Percentiles rank a stretch among this genome's conserved stretches.
These are phyloP conservation scores for Apus apus DNA, from an alignment of 2,113 vertebrate genomes.

Conservation along the genomic window DNA sequence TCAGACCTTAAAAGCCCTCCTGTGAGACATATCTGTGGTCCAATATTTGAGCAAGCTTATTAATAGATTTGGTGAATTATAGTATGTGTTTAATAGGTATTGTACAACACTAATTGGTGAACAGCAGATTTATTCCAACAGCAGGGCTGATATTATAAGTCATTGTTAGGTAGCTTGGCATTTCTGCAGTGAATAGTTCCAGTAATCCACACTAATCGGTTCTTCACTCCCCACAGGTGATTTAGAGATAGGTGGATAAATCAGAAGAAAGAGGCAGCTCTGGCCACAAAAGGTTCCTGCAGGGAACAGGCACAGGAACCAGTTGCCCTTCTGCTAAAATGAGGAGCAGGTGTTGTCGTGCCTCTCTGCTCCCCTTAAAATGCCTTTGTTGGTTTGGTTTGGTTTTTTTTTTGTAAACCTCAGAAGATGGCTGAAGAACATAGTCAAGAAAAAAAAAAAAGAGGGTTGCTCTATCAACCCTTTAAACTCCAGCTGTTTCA, in stretches of 20 bases:
- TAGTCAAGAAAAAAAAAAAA: background rate
- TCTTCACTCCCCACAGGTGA: constrained; percentile 59
- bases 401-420: background rate
- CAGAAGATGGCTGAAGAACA: constrained; percentile 1
- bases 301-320: constrained; percentile 19
- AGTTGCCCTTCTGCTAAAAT: constrained; percentile 24
- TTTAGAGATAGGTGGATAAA: constrained; percentile 60
- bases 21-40: constrained; percentile 40
- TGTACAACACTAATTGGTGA: constrained; percentile 62
- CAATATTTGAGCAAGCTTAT: constrained; percentile 35
- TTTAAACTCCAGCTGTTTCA: constrained; percentile 16
- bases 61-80: constrained; percentile 58
- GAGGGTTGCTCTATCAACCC: background rate
- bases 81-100: constrained; percentile 57
- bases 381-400: background rate
- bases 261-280: constrained; percentile 51
- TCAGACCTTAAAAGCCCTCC: constrained; percentile 46
- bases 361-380: constrained; percentile 5
- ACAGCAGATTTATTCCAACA: constrained; percentile 66
- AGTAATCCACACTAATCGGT: constrained; percentile 67
- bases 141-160: constrained; percentile 38
- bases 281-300: constrained; percentile 53
- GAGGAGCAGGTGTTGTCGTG: constrained; percentile 46
- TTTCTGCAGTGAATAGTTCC: constrained; percentile 63
- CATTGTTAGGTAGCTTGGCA: constrained; percentile 58